Conservation (phyloP, 2,113 vertebrate genomes). For the Ptychochromis oligacanthus region DNA sequence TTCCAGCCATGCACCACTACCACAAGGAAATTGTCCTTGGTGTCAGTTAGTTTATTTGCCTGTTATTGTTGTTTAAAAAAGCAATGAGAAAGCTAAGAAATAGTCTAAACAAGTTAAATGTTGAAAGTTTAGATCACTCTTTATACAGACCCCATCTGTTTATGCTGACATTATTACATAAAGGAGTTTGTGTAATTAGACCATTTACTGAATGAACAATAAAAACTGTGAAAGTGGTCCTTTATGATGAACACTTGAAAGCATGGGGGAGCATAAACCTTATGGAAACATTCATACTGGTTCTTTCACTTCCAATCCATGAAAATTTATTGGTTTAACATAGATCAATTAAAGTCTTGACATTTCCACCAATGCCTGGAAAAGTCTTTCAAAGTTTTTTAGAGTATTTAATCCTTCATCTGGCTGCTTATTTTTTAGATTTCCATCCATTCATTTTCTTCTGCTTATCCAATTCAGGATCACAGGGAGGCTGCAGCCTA, state of each 20-base stretch:
- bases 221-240: not conserved
- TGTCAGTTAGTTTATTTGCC: constrained; percentile 50
- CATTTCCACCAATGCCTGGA: not conserved
- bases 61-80: constrained; percentile 21
- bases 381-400: too few species aligned
- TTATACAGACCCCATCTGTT: not conserved
- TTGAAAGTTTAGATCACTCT: not conserved
- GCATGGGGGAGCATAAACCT: not conserved
- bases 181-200: not conserved
- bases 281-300: not conserved
- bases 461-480: too few species aligned
- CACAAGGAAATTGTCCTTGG: constrained; percentile 40
- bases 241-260: not conserved
- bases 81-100: not conserved
- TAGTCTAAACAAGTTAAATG: constrained; percentile 13
- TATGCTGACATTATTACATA: not conserved
- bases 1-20: constrained; percentile 34
- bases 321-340: too few species aligned
- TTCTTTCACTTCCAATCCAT: constrained; percentile 1
- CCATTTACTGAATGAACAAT: not conserved
- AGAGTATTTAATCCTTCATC: too few species aligned
- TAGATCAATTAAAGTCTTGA: not conserved
- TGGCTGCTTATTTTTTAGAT: not conserved
- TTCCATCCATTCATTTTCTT: too few species aligned
- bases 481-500: too few species aligned